Evolutionary conservation across 2,113 vertebrate genomes (phyloP), one percentile per base, ranked within the genome.

Genomic region (Odocoileus hemionus): DNA sequence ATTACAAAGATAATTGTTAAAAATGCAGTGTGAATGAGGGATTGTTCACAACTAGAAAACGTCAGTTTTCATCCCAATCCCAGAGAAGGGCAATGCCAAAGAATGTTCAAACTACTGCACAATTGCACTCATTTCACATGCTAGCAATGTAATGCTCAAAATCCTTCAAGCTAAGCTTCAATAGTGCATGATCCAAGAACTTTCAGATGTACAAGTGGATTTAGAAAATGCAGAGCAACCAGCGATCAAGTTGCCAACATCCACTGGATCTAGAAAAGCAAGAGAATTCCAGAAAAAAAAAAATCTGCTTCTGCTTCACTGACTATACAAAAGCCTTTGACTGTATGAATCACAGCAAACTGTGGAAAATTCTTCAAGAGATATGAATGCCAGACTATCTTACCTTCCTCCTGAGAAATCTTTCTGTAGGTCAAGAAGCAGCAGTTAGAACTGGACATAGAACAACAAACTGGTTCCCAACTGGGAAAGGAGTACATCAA

Each of bases 401-500:
- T 39, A 70, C 5, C n/a, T 70, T 10, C n/a, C n/a, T 70, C n/a
- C 19, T 70, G n/a, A 39, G n/a, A 70, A 70, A 39, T 23, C n/a
- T 70, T 39, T 70, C 5, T 23, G 2, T 12, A 70, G 19, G n/a
- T 70, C 19, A 70, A 23, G 19, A 70, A 39, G 19, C 67, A 39
- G 19, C 67, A 70, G 9, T 70, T 70, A 39, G 67, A 70, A 70
- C 19, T 0, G 11, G 64, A 3, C n/a, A 21, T 11, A 5, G 17
- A 21, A 70, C 2, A 36, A 23, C 19, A 70, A 39, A 70, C 67
- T 36, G n/a, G 11, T 23, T 70, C 19, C n/a, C 21, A 70, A 23
- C 12, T 39, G 19, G n/a, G 10, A 39, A 70, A 39, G n/a, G 11
- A 70, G n/a, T 70, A 39, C 0, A 0, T 23, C 17, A 70, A 23